Conservation (phyloP, 2,113 vertebrate genomes). For the Indri indri region DNA sequence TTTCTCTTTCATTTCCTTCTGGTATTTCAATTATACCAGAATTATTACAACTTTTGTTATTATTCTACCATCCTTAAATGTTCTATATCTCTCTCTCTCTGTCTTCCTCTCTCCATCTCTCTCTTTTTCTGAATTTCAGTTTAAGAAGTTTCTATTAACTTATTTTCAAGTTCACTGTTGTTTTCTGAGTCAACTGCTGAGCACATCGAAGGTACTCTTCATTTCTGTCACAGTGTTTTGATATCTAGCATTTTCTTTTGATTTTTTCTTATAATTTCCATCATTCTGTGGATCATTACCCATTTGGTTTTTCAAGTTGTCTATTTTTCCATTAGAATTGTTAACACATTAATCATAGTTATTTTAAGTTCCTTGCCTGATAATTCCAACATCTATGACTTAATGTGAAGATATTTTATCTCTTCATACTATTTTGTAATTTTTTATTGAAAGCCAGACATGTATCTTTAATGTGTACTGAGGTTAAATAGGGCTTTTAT, state of each 20-base stretch:
- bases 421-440: not conserved
- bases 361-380: not conserved
- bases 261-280: not conserved
- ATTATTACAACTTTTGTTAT: not conserved
- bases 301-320: not conserved
- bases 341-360: not conserved
- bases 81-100: not conserved
- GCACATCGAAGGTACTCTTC: not conserved
- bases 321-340: not conserved
- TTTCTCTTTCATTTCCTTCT: not conserved
- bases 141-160: not conserved
- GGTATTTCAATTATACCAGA: not conserved
- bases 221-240: not conserved
- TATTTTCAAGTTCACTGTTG: not conserved
- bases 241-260: not conserved
- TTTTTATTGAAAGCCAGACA: not conserved
- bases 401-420: not conserved
- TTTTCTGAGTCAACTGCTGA: not conserved
- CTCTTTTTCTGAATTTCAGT: not conserved
- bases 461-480: not conserved
- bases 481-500: not conserved
- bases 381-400: not conserved
- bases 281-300: not conserved
- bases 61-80: not conserved
- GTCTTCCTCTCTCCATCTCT: not conserved